Evolutionary conservation across 2,888 invertebrate species (phyloP).

Genomic region (Psococerastis gibbosa): DNA sequence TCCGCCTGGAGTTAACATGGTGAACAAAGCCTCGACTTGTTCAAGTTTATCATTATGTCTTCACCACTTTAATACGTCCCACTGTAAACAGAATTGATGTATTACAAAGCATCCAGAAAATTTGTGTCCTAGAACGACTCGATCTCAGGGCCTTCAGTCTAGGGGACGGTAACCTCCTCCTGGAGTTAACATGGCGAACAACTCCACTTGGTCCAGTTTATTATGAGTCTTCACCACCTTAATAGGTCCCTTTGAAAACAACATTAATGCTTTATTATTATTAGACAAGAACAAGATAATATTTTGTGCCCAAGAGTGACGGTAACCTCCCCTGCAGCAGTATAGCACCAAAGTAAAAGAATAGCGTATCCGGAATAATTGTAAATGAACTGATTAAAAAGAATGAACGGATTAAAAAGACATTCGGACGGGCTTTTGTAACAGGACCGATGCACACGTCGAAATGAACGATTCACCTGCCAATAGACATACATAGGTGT

Average conservation of each 20-base stretch:
- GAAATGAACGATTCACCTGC: too few species aligned
- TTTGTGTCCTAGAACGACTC: slow-evolving; percentile 55
- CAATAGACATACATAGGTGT: too few species aligned
- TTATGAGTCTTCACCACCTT: slow-evolving; percentile 44
- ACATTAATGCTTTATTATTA: slow-evolving; percentile 10
- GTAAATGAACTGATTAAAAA: too few species aligned
- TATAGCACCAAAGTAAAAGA: too few species aligned
- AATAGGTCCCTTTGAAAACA: slow-evolving; percentile 41
- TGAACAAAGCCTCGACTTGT: slow-evolving; percentile 21
- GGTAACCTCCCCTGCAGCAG: slow-evolving; percentile 77
- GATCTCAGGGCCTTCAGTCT: slow-evolving; percentile 54
- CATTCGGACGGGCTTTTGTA: too few species aligned
- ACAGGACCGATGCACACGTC: too few species aligned
- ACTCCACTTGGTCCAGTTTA: slow-evolving; percentile 22
- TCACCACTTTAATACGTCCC: slow-evolving; percentile 48
- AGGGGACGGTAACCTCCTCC: slow-evolving; percentile 75
- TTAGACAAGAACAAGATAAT: neutral
- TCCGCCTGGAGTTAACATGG: slow-evolving; percentile 51
- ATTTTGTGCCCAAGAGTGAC: slow-evolving; percentile 46
- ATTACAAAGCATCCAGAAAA: neutral
- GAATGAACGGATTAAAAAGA: too few species aligned
- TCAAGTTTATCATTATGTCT: slow-evolving; percentile 33
- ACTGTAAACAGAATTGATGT: slow-evolving; percentile 25
- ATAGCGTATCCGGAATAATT: too few species aligned
- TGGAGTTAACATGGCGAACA: slow-evolving; percentile 29